A percentile compares a stretch with the other conserved stretches of the same genome.
phyloP scores from a whole-genome alignment of 2,797 vertebrate species.

The Hippopotamyrus pictus region DNA sequence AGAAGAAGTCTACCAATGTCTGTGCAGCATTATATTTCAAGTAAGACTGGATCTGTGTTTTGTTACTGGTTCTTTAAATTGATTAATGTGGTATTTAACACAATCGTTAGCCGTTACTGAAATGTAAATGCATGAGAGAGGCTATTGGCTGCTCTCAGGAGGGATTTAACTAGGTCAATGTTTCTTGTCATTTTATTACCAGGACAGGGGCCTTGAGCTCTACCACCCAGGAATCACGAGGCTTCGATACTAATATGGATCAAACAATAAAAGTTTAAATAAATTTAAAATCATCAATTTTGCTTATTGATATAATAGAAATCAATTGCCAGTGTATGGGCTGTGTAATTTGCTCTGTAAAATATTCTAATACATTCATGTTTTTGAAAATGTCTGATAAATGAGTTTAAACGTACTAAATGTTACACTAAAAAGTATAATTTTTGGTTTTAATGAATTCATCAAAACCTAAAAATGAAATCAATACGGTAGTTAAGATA shows the following conservation, averaged over 20 bases:
- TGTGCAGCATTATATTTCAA: neutral
- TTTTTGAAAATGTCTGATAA: neutral
- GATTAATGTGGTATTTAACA: neutral
- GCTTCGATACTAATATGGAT: neutral
- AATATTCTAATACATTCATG: neutral
- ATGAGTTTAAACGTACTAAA: neutral
- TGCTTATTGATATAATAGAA: neutral
- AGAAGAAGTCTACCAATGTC: neutral
- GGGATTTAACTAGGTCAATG: neutral
- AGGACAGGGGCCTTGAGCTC: neutral
- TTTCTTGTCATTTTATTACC: neutral
- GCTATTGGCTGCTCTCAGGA: neutral
- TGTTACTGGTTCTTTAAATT: neutral
- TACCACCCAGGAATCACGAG: neutral
- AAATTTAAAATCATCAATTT: neutral
- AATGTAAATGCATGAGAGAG: neutral
- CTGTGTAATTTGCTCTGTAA: neutral
- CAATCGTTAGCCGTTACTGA: neutral
- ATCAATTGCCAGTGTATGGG: neutral
- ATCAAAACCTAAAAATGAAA: neutral
- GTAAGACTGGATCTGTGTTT: neutral
- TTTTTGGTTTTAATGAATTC: neutral
- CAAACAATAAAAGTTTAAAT: neutral
- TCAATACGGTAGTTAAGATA: neutral
- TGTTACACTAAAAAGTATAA: neutral